Conservation (phyloP, 2,797 vertebrate species). For the Rhinophrynus dorsalis region DNA sequence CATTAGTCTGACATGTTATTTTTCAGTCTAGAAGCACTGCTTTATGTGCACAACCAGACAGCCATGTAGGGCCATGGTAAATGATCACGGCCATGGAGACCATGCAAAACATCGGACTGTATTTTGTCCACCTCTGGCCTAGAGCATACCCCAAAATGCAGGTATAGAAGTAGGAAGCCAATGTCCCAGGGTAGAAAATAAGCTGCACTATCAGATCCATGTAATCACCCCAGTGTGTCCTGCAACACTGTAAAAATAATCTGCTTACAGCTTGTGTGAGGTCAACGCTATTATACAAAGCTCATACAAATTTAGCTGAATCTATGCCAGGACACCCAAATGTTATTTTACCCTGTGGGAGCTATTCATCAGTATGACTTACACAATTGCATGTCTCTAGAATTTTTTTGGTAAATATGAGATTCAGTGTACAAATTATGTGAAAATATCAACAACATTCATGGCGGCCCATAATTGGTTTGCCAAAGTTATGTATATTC, state of each 20-base stretch:
- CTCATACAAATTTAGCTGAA: slow-evolving; percentile 23
- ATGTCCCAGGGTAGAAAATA: too few relatives aligned
- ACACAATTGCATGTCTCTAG: slow-evolving; percentile 9
- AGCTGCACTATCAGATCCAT: too few relatives aligned
- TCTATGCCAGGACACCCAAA: slow-evolving; percentile 8
- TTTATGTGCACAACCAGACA: too few relatives aligned
- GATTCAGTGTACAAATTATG: slow-evolving; percentile 5
- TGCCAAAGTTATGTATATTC: slow-evolving; percentile 1
- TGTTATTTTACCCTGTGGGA: not conserved
- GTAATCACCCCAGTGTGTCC: not conserved
- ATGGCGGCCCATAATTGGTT: not conserved
- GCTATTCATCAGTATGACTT: slow-evolving; percentile 34
- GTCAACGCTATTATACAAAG: slow-evolving; percentile 3
- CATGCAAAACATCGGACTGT: too few relatives aligned
- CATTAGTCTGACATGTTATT: too few relatives aligned
- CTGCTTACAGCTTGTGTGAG: slow-evolving; percentile 10
- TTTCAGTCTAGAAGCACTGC: too few relatives aligned
- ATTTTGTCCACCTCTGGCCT: too few relatives aligned
- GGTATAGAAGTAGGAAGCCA: too few relatives aligned
- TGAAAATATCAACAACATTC: slow-evolving; percentile 30
- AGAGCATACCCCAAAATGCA: too few relatives aligned
- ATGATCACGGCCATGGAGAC: too few relatives aligned
- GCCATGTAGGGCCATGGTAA: too few relatives aligned
- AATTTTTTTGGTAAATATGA: slow-evolving; percentile 17
- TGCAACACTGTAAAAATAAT: slow-evolving; percentile 3